Conservation (phyloP, 2,888 invertebrate species). For the Protonemura montana region DNA sequence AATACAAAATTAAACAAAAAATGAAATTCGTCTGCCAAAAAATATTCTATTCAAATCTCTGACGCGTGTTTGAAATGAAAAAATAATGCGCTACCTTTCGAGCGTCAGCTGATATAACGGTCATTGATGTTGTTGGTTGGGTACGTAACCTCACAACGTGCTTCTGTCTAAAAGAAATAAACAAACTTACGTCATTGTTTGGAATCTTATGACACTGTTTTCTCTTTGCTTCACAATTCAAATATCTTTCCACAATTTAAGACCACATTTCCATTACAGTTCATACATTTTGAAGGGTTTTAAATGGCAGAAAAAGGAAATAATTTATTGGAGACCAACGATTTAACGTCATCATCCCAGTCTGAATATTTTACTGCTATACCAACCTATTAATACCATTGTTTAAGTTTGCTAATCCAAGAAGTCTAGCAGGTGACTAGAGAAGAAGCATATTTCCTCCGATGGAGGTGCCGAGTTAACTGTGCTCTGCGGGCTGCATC, state of each 20-base stretch:
- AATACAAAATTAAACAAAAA: slow-evolving; percentile 12
- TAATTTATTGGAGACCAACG: no score
- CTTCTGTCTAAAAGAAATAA: background rate
- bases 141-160: background rate
- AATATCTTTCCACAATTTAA: background rate
- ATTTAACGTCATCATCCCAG: no score
- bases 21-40: background rate
- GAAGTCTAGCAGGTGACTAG: no score
- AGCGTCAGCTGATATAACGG: background rate
- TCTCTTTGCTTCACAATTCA: background rate
- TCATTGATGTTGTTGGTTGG: background rate
- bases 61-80: background rate
- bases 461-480: background rate
- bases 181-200: background rate
- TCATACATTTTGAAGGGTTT: background rate
- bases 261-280: background rate
- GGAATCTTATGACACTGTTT: background rate
- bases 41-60: slow-evolving; percentile 12
- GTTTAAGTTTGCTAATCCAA: no score
- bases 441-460: no score
- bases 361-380: no score
- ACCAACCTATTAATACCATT: no score
- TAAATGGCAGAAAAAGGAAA: no score
- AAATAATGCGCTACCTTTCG: background rate
- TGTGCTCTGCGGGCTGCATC: background rate